Percentiles rank a stretch among this genome's conserved stretches.
These are phyloP conservation scores for Atrina japonica DNA, from an alignment of 2,888 invertebrate species.

Conservation along the genomic window DNA sequence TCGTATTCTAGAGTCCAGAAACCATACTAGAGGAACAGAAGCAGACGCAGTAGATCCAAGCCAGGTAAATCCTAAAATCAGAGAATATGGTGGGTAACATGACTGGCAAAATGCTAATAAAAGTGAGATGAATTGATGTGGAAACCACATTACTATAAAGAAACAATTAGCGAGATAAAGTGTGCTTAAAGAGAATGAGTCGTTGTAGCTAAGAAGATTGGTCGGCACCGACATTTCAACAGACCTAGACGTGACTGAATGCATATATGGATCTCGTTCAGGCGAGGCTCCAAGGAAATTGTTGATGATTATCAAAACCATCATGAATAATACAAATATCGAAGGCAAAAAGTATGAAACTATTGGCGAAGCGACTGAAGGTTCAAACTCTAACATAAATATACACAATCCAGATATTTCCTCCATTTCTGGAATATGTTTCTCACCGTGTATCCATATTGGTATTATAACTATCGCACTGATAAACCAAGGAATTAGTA, in stretches of 20 bases:
- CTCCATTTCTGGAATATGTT: conserved; percentile 8
- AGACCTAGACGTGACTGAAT: not conserved
- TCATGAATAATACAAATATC: conserved; percentile 4
- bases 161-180: conserved; percentile 17
- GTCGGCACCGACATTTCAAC: not conserved
- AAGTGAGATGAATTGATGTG: conserved; percentile 21
- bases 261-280: not conserved
- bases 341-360: conserved; percentile 23
- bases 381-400: conserved; percentile 16
- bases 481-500: conserved; percentile 13
- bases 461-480: conserved; percentile 13
- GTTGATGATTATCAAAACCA: conserved; percentile 6
- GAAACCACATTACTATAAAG: conserved; percentile 33
- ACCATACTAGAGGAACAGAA: conserved; percentile 11
- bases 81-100: conserved; percentile 27
- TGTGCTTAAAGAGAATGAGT: conserved; percentile 15
- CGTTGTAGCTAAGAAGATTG: conserved; percentile 3
- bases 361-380: conserved; percentile 25
- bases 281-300: conserved; percentile 3
- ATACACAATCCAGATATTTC: conserved; percentile 17
- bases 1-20: conserved; percentile 20
- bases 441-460: conserved; percentile 21
- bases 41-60: conserved; percentile 19
- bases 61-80: conserved; percentile 31
- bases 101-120: conserved; percentile 21